These are phyloP conservation scores for Aurelia coerulea DNA, from an alignment of 30 jellyfish, hydroid and myxozoan genomes.

Conservation along the genomic window DNA sequence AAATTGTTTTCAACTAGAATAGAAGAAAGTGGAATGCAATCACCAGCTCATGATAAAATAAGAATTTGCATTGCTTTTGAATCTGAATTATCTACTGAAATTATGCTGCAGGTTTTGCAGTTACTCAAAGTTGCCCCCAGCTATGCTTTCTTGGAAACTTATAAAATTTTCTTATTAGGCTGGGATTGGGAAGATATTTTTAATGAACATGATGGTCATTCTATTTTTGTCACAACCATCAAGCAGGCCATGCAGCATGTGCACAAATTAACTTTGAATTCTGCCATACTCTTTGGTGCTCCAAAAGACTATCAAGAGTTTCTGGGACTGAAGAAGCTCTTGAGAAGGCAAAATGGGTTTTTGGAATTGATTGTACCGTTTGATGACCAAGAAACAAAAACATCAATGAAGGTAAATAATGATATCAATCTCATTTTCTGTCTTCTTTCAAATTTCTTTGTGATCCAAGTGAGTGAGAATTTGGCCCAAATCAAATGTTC, in stretches of 20 bases:
- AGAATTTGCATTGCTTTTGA: constrained; percentile 25
- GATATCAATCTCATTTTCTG: too few species aligned
- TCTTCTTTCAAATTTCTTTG: too few species aligned
- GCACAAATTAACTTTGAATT: background rate
- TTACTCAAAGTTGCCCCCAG: background rate
- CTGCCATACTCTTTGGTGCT: background rate
- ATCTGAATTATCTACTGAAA: constrained; percentile 4
- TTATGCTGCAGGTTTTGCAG: background rate
- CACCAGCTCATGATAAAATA: background rate
- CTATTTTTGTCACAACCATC: background rate
- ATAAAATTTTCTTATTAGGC: background rate
- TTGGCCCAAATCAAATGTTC: too few species aligned
- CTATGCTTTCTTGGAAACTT: background rate
- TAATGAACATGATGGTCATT: background rate
- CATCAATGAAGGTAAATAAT: constrained; percentile 3
- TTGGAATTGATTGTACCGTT: constrained; percentile 3
- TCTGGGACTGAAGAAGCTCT: constrained; percentile 2
- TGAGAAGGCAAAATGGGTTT: background rate
- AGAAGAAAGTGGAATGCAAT: background rate
- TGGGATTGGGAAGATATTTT: background rate
- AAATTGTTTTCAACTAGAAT: too few species aligned
- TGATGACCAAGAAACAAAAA: background rate
- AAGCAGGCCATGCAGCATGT: background rate
- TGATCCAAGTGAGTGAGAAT: too few species aligned
- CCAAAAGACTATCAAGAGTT: constrained; percentile 29